Percentiles rank a stretch among this genome's conserved stretches.
These are phyloP conservation scores for Acanthornis magna DNA, from an alignment of 2,797 vertebrate species.

Conservation along the genomic window DNA sequence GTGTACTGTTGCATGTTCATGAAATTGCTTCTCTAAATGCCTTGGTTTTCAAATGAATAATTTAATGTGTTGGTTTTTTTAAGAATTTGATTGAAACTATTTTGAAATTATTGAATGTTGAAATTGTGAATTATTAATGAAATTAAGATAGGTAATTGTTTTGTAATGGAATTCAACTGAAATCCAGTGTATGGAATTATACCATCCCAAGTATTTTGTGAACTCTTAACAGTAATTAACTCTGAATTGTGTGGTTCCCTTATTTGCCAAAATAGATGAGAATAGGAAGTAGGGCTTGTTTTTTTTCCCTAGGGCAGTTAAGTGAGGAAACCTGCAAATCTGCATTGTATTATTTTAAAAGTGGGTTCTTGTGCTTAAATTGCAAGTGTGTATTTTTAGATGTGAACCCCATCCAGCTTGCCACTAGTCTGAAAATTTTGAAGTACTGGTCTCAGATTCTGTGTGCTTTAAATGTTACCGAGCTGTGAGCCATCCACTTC, in stretches of 20 bases:
- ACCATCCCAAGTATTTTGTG: slow-evolving; percentile 52
- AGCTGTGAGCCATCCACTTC: slow-evolving; percentile 63
- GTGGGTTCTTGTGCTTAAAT: slow-evolving; percentile 60
- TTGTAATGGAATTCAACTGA: slow-evolving; percentile 63
- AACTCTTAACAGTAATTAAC: slow-evolving; percentile 29
- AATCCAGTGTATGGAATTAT: slow-evolving; percentile 64
- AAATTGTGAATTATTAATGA: slow-evolving; percentile 62
- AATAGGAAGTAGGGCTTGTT: not conserved
- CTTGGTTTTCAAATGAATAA: slow-evolving; percentile 31
- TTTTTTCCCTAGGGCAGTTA: not conserved
- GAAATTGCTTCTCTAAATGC: slow-evolving; percentile 67
- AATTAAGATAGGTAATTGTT: slow-evolving; percentile 52
- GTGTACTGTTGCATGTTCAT: slow-evolving; percentile 55
- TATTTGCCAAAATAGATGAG: slow-evolving; percentile 33
- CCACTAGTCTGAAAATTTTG: slow-evolving; percentile 37
- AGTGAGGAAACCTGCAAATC: slow-evolving; percentile 42
- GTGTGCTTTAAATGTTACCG: slow-evolving; percentile 62
- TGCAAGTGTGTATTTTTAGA: slow-evolving; percentile 45
- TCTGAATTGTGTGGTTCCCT: slow-evolving; percentile 48
- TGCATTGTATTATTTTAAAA: slow-evolving; percentile 28
- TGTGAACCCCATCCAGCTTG: slow-evolving; percentile 39
- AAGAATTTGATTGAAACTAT: slow-evolving; percentile 22
- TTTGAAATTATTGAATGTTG: slow-evolving; percentile 57
- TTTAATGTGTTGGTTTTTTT: slow-evolving; percentile 42
- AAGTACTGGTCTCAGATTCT: slow-evolving; percentile 32